These are phyloP conservation scores for Eunapius fragilis DNA, from an alignment of 37 sponge, comb jelly and placozoan species.

Conservation along the genomic window DNA sequence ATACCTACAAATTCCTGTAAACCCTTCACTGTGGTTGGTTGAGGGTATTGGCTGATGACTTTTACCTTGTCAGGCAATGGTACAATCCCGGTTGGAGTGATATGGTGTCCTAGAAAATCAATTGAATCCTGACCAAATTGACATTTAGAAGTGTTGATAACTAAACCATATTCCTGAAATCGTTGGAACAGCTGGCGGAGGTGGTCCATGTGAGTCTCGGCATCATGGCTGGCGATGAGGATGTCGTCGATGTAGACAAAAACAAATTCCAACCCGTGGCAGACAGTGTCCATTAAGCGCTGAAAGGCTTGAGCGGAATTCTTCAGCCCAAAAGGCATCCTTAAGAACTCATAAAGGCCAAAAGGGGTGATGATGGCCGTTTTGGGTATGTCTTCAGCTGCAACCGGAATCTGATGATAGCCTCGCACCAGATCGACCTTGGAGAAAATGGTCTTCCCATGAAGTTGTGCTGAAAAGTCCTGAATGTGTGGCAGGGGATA, in stretches of 20 bases:
- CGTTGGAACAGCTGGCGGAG: slow-evolving; percentile 21
- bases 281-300: slow-evolving; percentile 31
- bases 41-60: too few relatives aligned
- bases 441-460: slow-evolving; percentile 13
- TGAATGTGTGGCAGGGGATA: slow-evolving; percentile 23
- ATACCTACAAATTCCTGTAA: too few relatives aligned
- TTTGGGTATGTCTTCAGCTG: slow-evolving; percentile 20
- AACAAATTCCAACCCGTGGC: slow-evolving; percentile 10
- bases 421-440: slow-evolving; percentile 20
- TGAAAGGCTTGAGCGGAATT: slow-evolving; percentile 24
- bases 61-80: too few relatives aligned
- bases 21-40: too few relatives aligned
- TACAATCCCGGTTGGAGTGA: too few relatives aligned
- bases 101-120: too few relatives aligned
- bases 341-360: slow-evolving; percentile 23
- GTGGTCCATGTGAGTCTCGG: slow-evolving; percentile 17
- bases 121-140: too few relatives aligned
- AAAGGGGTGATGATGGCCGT: slow-evolving; percentile 36
- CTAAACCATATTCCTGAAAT: slow-evolving; percentile 7
- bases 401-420: slow-evolving; percentile 39
- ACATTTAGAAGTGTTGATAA: too few relatives aligned
- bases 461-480: slow-evolving; percentile 12
- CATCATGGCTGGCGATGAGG: slow-evolving; percentile 4
- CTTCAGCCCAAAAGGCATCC: slow-evolving; percentile 38
- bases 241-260: slow-evolving; percentile 24